Evolutionary conservation across 2,888 invertebrate species (phyloP), one percentile per base, ranked within the genome.

Genomic region (Papilio gigon): DNA sequence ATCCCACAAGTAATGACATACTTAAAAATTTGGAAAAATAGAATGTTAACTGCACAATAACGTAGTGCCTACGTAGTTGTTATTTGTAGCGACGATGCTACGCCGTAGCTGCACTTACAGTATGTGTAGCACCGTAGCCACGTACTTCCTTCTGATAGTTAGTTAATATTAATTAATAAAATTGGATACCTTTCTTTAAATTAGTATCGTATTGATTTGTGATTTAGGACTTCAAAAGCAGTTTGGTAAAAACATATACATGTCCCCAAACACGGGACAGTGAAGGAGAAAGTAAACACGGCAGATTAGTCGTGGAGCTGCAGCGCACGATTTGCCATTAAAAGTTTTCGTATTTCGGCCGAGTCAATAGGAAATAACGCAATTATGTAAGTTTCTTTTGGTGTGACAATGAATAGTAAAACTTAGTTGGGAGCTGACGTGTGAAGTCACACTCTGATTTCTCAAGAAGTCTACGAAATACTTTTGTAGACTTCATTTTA

Each of bases 301-400:
- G 25, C 14, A 40, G 25, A 35, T 35, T 33, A 63, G 9, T 35
- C 35, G 17, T 1, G 22, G 12, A 35, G 35, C 47, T 47, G 47
- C 25, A 40, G 37, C 44, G 25, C 25, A 56, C 40, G 60, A 61
- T 50, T 40, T 58, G 53, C 74, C 69, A 75, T 75, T 75, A 75
- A 75, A 75, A 75, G 72, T 75, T 75, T 75, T 71, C 73, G 63
- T 72, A 75, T 74, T 72, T 74, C 68, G 65, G 62, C 56, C 68
- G 47, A 71, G 67, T 65, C 68, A 67, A 73, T 73, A 70, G 70
- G 56, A 72, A 73, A 70, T 71, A 67, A 66, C 69, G 67, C 67
- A 68, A 70, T 70, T 70, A 69, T 25, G 22, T 8, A 59, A 63
- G 42, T 60, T 37, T 44, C 30, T 12, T 8, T 53, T 65, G 20